Conservation (phyloP, 2,797 vertebrate species). For the Neopelma chrysocephalum region DNA sequence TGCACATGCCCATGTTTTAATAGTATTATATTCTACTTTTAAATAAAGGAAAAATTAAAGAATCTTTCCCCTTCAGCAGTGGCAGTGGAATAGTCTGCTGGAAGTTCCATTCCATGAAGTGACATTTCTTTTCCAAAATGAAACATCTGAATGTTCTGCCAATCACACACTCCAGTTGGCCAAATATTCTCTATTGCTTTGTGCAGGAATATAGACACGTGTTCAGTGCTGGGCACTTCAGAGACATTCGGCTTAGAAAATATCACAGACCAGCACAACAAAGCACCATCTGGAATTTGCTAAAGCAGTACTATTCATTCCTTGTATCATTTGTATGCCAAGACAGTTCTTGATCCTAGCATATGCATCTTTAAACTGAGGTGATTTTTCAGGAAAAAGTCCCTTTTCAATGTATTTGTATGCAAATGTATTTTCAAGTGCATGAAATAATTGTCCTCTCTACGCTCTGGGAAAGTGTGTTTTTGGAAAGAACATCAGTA, state of each 20-base stretch:
- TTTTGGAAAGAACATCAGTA: not conserved
- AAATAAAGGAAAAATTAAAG: conserved; percentile 24
- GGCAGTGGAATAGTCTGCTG: conserved; percentile 39
- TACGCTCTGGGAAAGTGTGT: not conserved
- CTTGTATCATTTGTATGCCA: not conserved
- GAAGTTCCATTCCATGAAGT: conserved; percentile 46
- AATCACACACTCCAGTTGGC: conserved; percentile 45
- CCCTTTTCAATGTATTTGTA: not conserved
- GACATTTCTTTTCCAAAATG: conserved; percentile 59
- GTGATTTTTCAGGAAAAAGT: not conserved
- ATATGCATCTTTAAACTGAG: not conserved
- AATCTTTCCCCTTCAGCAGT: conserved; percentile 21
- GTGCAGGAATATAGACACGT: not conserved
- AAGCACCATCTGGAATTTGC: not conserved
- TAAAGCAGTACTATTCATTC: not conserved
- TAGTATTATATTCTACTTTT: not conserved
- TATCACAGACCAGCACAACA: not conserved
- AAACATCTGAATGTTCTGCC: conserved; percentile 38
- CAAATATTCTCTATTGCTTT: conserved; percentile 8
- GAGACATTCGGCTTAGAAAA: conserved; percentile 17
- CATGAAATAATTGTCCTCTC: not conserved
- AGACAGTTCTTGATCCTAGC: not conserved
- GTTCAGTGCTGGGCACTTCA: conserved; percentile 7
- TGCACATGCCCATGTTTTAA: not conserved
- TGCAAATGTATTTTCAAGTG: not conserved